Evolutionary conservation across 37 sponge, comb jelly and placozoan genomes (phyloP).

Genomic region (Spongia lamella): DNA sequence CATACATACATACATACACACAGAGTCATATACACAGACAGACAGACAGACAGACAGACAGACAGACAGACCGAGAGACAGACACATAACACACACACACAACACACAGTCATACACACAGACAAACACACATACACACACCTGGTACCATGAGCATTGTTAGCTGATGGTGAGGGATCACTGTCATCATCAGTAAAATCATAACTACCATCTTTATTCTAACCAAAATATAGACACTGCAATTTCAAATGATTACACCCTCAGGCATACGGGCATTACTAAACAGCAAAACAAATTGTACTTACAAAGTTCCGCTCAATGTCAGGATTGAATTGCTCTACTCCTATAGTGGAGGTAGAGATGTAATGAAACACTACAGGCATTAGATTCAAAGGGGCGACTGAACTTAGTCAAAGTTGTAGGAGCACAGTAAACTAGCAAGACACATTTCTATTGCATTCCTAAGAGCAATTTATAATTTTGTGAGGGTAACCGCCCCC

Average conservation of each 20-base stretch:
- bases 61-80: too few species aligned
- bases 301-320: slow-evolving; percentile 51
- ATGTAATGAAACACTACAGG: too few species aligned
- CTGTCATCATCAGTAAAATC: slow-evolving; percentile 66
- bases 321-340: slow-evolving; percentile 54
- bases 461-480: too few species aligned
- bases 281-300: neutral
- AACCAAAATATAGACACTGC: neutral
- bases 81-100: slow-evolving; percentile 14
- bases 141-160: slow-evolving; percentile 76
- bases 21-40: too few species aligned
- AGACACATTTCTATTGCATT: too few species aligned
- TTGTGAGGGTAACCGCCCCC: too few species aligned
- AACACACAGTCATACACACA: neutral
- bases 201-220: slow-evolving; percentile 68
- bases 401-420: too few species aligned
- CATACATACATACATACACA: too few species aligned
- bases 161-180: slow-evolving; percentile 62
- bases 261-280: too few species aligned
- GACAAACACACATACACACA: slow-evolving; percentile 6
- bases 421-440: too few species aligned
- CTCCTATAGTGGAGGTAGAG: slow-evolving; percentile 10
- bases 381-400: too few species aligned
- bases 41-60: neutral
- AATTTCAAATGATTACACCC: too few species aligned